Base-by-base conservation (phyloP, 2,113 vertebrate genomes). In the Festucalex cinctus region DNA sequence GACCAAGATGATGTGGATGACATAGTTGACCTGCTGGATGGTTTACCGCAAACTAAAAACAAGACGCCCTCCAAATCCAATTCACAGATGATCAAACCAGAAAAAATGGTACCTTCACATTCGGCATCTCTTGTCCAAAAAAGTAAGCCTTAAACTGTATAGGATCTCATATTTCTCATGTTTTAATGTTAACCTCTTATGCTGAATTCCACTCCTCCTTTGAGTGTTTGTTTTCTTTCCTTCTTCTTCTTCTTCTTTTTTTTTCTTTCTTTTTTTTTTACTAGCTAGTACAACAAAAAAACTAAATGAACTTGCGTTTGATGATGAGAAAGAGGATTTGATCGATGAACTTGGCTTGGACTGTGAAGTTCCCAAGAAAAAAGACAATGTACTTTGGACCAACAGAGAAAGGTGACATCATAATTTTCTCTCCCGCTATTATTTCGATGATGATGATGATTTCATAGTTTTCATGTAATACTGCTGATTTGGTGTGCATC, bases 301-400 rank as follows among this genome's bases (percentile, higher is more conserved):
- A 62, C 90, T 60, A 8, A 82, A 85, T 0, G 85, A 93, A 3
- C 53, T 93, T 14, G 79, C 39, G 0, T 96, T 97, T 74, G 94
- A 94, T 6, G 92, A 92, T 1, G 92, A 93, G 12, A 87, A 78
- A 48, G 93, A 95, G 0, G 92, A 96, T 71, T 64, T 97, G 20
- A 92, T 96, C 85, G 91, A 93, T 7, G 74, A 90, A 0, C 86
- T 97, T 8, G 94, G 94, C 26, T 92, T 96, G 74, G 92, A 91
- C 20, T 74, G 78, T 64, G 85, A 81, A 9, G 71, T 74, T 39
- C 76, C 77, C 0, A 90, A 83, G 72, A 82, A 80, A 68, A 88
- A 83, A 62, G 84, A 84, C 39, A 48, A 39, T 0, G 43, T 24
- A 4, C 69, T 84, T 26, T 62, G 69, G 75, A 61, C 78, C 63